Conservation (phyloP, 1,140 invertebrate genomes). For the Schlechtendalia chinensis region DNA sequence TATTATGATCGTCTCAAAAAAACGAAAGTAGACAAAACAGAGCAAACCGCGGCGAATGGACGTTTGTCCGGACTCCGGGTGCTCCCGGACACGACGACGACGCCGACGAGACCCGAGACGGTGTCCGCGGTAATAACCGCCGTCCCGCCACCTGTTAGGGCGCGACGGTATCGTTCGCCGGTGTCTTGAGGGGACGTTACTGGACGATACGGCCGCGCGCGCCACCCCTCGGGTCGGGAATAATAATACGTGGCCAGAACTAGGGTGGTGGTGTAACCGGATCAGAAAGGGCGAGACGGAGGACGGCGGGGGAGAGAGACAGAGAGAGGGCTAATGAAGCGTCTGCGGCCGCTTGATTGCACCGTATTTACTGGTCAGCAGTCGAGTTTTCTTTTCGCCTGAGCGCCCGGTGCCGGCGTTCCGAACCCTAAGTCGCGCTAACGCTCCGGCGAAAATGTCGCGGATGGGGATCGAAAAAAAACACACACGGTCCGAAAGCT, state of each 20-base stretch:
- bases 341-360: slow-evolving; percentile 47
- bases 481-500: too few relatives aligned
- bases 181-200: not conserved
- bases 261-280: slow-evolving; percentile 34
- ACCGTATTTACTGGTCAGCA: slow-evolving; percentile 48
- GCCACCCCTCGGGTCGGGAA: slow-evolving; percentile 29
- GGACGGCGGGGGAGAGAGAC: too few relatives aligned
- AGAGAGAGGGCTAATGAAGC: slow-evolving; percentile 49
- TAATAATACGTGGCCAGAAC: slow-evolving; percentile 16
- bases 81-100: too few relatives aligned
- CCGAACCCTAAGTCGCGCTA: slow-evolving; percentile 31
- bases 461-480: too few relatives aligned
- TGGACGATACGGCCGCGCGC: too few relatives aligned
- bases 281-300: slow-evolving; percentile 34
- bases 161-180: not conserved
- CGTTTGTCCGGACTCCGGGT: too few relatives aligned
- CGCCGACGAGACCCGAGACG: too few relatives aligned
- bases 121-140: too few relatives aligned
- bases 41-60: too few relatives aligned
- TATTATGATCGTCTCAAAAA: too few relatives aligned
- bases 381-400: slow-evolving; percentile 42
- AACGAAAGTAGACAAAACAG: too few relatives aligned
- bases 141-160: slow-evolving; percentile 7
- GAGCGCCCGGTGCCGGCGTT: slow-evolving; percentile 27
- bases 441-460: too few relatives aligned